Evolutionary conservation across 1,140 invertebrate species (phyloP), one percentile per base, ranked within the genome.

Genomic region (Heliconius himera): DNA sequence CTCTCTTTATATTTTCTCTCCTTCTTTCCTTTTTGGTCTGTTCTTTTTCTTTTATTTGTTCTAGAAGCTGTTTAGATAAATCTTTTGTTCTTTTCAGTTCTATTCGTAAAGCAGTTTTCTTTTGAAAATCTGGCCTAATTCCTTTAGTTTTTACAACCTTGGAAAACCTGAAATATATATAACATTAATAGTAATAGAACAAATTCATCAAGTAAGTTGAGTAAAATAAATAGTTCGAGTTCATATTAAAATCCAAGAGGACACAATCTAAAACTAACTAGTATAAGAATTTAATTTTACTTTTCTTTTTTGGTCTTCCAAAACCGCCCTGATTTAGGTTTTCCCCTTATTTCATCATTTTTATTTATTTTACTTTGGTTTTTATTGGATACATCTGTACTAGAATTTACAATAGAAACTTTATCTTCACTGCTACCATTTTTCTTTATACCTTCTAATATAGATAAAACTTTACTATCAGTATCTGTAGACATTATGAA

Each of bases 321-420:
- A 87, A 97, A 95, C 85, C 96, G 95, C n/a, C 97, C 97, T 46
- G 97, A 97, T 92, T 97, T 97, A 70, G 96, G 96, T 89, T 96
- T 96, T 51, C 96, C 96, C 89, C 95, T 95, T 8, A 96, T 95
- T 78, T 87, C 79, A 72, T 91, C 86, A 71, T 78, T 75, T 82
- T 78, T 76, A 41, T 22, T 81, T 80, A 75, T 46, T 66, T 51
- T 76, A 49, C 20, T 49, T 46, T 74, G 13, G 2, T 20, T 66
- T 80, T 80, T 26, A 26, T 51, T 74, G n/a, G 16, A 38, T 66
- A 54, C 8, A 8, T 33, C 72, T 26, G 72, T 72, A n/a, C 76
- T 26, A 70, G 46, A 16, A 41, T 56, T 36, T 60, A 54, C 26
- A 13, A 18, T 8, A 38, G 51, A 8, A 70, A 8, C 73, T 79